Conservation (phyloP, 2,888 invertebrate genomes). For the Antheraea assamensis region DNA sequence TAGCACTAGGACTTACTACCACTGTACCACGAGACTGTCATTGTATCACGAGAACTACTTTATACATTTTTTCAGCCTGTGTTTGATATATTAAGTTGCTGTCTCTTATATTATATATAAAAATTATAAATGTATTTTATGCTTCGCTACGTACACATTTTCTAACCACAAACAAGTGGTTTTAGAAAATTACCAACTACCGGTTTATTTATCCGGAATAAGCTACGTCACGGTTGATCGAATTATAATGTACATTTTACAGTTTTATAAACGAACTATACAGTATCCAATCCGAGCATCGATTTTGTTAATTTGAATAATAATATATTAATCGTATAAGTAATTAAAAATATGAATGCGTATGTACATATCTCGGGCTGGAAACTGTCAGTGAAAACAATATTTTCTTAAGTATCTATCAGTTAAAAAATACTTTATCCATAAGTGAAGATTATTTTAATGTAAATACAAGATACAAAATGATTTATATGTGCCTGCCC, state of each 20-base stretch:
- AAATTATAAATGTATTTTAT: conserved; percentile 1
- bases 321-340: neutral
- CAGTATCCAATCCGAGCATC: neutral
- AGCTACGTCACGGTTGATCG: neutral
- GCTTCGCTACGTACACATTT: neutral
- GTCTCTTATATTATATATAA: neutral
- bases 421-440: neutral
- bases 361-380: neutral
- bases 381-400: neutral
- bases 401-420: too few species aligned
- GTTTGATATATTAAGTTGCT: neutral
- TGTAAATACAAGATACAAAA: too few species aligned
- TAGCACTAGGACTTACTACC: too few species aligned
- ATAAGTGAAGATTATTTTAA: too few species aligned
- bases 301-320: neutral
- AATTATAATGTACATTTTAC: neutral
- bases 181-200: neutral
- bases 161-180: neutral
- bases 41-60: neutral
- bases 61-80: neutral
- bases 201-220: neutral
- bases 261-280: neutral
- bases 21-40: neutral
- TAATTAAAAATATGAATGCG: neutral
- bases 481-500: too few species aligned